Evolutionary conservation across 2,888 invertebrate genomes (phyloP), one percentile per base, ranked within the genome.

Genomic region (Elysia crispata): DNA sequence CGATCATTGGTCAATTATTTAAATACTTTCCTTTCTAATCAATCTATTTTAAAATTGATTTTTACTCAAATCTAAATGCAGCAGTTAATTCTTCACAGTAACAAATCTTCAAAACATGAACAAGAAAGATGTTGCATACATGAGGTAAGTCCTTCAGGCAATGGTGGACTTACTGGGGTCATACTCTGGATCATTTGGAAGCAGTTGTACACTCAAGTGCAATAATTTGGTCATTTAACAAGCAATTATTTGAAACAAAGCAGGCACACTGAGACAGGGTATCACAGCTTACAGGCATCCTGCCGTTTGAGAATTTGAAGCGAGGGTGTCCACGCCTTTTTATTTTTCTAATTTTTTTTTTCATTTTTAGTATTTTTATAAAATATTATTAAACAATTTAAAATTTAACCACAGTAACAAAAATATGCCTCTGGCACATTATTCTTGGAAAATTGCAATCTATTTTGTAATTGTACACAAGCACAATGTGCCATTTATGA

Each of bases 281-380:
- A 80, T 80, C 80, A 80, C 80, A 80, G 80, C 62, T 62, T 67
- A 50, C 41, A 76, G 80, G 70, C 30, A 62, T 67, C 54, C 57
- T 75, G 75, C 70, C 75, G 69, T 49, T 41, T 69, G 69, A 80
- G 70, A 67, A 23, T 77, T 20, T 57, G 69, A 28, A 54, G n/a
- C 20, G 11, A 50, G 54, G 49, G 62, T 75, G 66, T 74, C 28
- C 62, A 64, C 25, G 66, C 49, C 33, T 80, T 76, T 70, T 77
- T 30, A 57, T 60, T 60, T 41, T 41, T 6, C 3, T 41, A 11
- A 41, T 77, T 73, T 74, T 75, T 75, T 75, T 31, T 79, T 77
- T 73, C 69, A 69, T 75, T 75, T 31, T 79, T 64, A 78, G 72
- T 76, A 77, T 79, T 67, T 69, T 72, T 76, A 79, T 81, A 74